These are phyloP conservation scores for Ophioderma brevispina DNA, from an alignment of 35 echinoderm and acorn worm species.

Conservation along the genomic window DNA sequence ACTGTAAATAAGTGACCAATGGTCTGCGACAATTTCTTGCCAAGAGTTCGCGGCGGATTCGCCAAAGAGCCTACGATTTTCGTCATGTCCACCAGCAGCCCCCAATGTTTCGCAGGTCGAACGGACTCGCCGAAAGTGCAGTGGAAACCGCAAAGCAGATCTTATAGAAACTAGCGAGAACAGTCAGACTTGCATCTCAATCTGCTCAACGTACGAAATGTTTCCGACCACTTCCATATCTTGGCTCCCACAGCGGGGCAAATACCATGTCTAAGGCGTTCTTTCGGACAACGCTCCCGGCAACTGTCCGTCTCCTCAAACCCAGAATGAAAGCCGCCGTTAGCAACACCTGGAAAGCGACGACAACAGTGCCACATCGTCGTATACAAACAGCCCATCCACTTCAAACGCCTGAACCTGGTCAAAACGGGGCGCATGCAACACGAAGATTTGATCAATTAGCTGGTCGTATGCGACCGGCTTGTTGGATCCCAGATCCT, in stretches of 20 bases:
- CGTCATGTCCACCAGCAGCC: constrained; percentile 62
- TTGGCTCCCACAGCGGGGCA: neutral
- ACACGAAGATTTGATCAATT: constrained; percentile 38
- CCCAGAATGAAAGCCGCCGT: neutral
- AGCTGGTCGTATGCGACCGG: neutral
- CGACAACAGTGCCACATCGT: neutral
- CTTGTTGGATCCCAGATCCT: constrained; percentile 12
- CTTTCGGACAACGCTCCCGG: constrained; percentile 22
- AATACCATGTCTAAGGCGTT: constrained; percentile 38
- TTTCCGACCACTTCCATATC: too few species aligned
- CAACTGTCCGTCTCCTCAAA: constrained; percentile 24
- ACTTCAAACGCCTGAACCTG: constrained; percentile 28
- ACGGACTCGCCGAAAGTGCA: constrained; percentile 52
- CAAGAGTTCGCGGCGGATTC: constrained; percentile 62
- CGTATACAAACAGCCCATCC: neutral
- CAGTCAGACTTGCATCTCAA: constrained; percentile 42
- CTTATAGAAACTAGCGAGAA: constrained; percentile 44
- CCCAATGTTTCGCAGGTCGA: constrained; percentile 42
- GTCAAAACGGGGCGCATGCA: constrained; percentile 40
- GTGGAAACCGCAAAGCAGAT: constrained; percentile 47
- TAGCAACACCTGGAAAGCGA: neutral
- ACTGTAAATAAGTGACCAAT: constrained; percentile 69
- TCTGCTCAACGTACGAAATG: constrained; percentile 32
- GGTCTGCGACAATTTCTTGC: constrained; percentile 45
- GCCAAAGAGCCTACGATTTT: too few species aligned